Evolutionary conservation across 2,797 vertebrate genomes (phyloP).

Genomic region (Acomys russatus): DNA sequence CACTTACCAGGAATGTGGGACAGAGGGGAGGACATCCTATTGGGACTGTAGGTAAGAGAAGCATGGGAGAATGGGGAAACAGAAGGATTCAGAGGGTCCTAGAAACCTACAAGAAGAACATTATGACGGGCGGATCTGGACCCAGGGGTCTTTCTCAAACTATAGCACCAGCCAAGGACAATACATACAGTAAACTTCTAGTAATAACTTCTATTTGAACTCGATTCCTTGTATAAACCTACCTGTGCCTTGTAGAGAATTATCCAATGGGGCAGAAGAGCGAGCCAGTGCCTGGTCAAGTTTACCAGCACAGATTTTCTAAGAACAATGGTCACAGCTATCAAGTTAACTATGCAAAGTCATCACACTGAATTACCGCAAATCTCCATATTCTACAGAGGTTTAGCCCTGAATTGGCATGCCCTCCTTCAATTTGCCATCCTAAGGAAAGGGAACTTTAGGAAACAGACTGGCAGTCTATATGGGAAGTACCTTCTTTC

Average conservation of each 20-base stretch:
- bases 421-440: neutral
- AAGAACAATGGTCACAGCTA: neutral
- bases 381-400: neutral
- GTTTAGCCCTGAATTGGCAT: neutral
- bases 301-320: neutral
- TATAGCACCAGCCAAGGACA: too few relatives aligned
- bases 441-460: neutral
- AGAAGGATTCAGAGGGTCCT: too few relatives aligned
- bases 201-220: neutral
- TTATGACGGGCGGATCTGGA: too few relatives aligned
- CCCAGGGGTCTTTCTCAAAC: too few relatives aligned
- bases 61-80: too few relatives aligned
- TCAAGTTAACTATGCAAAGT: neutral
- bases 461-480: neutral
- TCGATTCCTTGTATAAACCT: slow-evolving; percentile 63
- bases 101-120: too few relatives aligned
- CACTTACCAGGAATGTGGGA: too few relatives aligned
- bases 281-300: neutral
- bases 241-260: neutral
- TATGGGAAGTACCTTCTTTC: neutral
- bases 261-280: neutral
- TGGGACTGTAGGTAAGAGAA: too few relatives aligned
- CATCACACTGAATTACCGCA: neutral
- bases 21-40: too few relatives aligned
- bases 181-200: too few relatives aligned